phyloP scores from a whole-genome alignment of 2,888 invertebrate genomes.

The Meliscaeva auricollis region DNA sequence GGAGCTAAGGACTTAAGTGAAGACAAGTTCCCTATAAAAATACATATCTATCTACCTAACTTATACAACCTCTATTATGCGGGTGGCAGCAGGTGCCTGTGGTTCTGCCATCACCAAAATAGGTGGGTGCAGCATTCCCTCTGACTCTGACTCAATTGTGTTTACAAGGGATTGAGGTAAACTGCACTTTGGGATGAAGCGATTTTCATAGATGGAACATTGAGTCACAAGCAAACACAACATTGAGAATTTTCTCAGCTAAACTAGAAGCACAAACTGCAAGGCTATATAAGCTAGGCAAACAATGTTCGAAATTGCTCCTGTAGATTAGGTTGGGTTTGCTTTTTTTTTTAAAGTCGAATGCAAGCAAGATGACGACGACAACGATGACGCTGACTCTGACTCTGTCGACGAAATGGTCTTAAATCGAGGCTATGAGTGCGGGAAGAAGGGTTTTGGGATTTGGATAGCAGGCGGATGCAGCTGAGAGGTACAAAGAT shows the following conservation, averaged over 20 bases:
- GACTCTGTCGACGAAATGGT: neutral
- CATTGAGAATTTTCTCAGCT: conserved; percentile 15
- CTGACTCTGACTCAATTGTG: conserved; percentile 61
- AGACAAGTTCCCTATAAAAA: conserved; percentile 67
- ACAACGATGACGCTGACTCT: conserved; percentile 1
- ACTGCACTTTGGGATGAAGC: conserved; percentile 71
- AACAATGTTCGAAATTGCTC: conserved; percentile 74
- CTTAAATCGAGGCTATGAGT: neutral
- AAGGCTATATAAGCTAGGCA: conserved; percentile 67
- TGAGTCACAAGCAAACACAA: conserved; percentile 47
- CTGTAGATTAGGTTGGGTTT: conserved; percentile 60
- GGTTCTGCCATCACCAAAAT: neutral
- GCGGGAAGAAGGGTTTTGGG: too few relatives aligned
- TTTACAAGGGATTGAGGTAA: conserved; percentile 74
- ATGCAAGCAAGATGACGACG: conserved; percentile 5
- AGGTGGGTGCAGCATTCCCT: conserved; percentile 23
- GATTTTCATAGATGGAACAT: conserved; percentile 65
- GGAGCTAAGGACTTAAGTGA: conserved; percentile 71
- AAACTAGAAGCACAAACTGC: conserved; percentile 34
- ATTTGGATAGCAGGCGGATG: too few relatives aligned
- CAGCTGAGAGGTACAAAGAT: conserved; percentile 26
- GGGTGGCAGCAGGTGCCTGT: conserved; percentile 9
- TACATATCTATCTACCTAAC: neutral
- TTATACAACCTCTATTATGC: conserved; percentile 14
- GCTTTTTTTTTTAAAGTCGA: neutral